Evolutionary conservation across 2,113 vertebrate genomes (phyloP), one percentile per base, ranked within the genome.

Genomic region (Gnathonemus longibarbis): DNA sequence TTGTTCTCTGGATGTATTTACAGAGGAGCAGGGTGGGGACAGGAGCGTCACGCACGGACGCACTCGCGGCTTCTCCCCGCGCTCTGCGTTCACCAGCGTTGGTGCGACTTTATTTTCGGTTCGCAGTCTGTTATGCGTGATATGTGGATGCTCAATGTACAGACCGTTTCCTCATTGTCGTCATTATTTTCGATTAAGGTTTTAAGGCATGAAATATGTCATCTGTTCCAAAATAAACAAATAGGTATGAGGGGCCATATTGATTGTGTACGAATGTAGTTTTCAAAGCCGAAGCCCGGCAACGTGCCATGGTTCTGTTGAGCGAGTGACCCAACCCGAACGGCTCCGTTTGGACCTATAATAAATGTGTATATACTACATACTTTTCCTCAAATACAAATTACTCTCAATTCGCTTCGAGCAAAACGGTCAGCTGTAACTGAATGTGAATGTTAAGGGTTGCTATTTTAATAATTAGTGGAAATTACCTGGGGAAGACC

Each of bases 1-100:
- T 96, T 93, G 93, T 92, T 90, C 94, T 94, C 92, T 92, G 94
- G 93, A 91, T 92, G 89, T 92, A 93, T 94, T 94, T 93, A 91
- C 93, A 93, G 93, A 94, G 91, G 92, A 89, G 89, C 15, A 42
- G 62, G 58, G 89, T 46, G 42, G 80, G 90, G 66, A 24, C 13
- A 15, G 27, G 46, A 90, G 92, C 83, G 66, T 11, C 62, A 13
- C 9, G 27, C 88, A 4, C 66, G 74, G 11, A 21, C 66, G 2
- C 84, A 31, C 53, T 21, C 10, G 7, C 9, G 8, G 53, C 35
- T 21, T 46, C 1, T 13, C 9, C n/a, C n/a, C n/a, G 62, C 3
- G 9, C 62, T 11, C 2, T 2, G 1, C 24, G 24, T 27, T 27
- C 58, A 27, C 9, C 0, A 11, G 24, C 0, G 24, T n/a, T n/a